phyloP scores from a whole-genome alignment of 1,140 invertebrate species.

The Tribolium castaneum region DNA sequence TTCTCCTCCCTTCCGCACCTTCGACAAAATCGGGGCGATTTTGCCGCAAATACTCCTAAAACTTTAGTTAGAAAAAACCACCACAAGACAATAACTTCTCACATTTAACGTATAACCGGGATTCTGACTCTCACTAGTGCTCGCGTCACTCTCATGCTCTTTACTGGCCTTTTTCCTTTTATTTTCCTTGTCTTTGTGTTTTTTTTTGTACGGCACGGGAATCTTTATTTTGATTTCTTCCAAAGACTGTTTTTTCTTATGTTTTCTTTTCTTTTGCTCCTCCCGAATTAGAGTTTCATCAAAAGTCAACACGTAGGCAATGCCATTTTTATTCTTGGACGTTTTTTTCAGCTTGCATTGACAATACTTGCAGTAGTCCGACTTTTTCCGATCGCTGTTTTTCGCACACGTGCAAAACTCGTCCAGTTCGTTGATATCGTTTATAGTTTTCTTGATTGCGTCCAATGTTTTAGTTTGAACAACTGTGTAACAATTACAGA shows the following conservation, averaged over 20 bases:
- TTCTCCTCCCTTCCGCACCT: slow-evolving; percentile 57
- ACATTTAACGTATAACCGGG: slow-evolving; percentile 28
- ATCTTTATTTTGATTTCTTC: slow-evolving; percentile 51
- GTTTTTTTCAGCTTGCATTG: slow-evolving; percentile 41
- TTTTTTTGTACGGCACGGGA: slow-evolving; percentile 45
- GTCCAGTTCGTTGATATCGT: slow-evolving; percentile 32
- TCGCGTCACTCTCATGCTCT: not conserved
- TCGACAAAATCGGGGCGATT: slow-evolving; percentile 59
- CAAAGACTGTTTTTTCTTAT: slow-evolving; percentile 13
- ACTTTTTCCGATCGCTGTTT: not conserved
- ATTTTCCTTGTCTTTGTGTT: slow-evolving; percentile 50
- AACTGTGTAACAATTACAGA: slow-evolving; percentile 37
- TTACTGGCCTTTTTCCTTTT: slow-evolving; percentile 28
- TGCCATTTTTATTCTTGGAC: slow-evolving; percentile 43
- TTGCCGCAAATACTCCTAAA: slow-evolving; percentile 58
- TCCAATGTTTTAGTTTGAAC: slow-evolving; percentile 21
- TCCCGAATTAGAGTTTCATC: slow-evolving; percentile 33
- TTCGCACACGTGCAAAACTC: not conserved
- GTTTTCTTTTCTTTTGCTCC: slow-evolving; percentile 26
- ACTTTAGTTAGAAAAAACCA: not conserved
- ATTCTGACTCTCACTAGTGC: not conserved
- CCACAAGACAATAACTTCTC: not conserved
- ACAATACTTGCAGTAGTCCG: slow-evolving; percentile 46
- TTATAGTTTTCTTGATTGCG: slow-evolving; percentile 30
- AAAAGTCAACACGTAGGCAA: slow-evolving; percentile 55